Evolutionary conservation across 2,113 vertebrate species (phyloP), one percentile per base, ranked within the genome.

Genomic region (Mus pahari): DNA sequence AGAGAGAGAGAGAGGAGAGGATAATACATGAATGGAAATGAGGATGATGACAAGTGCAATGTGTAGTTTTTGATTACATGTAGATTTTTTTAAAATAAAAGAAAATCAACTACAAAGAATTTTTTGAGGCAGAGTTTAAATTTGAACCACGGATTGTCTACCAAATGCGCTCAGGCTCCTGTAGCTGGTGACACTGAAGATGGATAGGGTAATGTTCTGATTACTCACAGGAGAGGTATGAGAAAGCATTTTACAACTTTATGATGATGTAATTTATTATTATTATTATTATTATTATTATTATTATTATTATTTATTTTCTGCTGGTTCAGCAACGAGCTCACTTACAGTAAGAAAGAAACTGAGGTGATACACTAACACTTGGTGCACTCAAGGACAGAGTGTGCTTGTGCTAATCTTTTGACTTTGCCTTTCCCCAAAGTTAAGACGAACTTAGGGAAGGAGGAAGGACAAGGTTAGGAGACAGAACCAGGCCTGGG

Each of bases 341-440:
- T 55, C n/a, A 93, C 75, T 90, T 94, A 50, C 11, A 28, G 45
- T 78, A 33, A 92, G 31, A 86, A 53, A 88, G 79, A 92, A 93
- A 90, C 68, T 5, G 20, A 26, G 26, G 24, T 6, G 66, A 83
- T 73, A 81, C 53, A 33, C 68, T 84, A 84, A 90, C 60, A 82
- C 71, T 7, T 8, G 33, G 36, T 73, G 6, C 17, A 36, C 0
- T 12, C 42, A 79, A 87, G 24, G n/a, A 62, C 1, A 33, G 39
- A 31, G 8, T n/a, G 20, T 75, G 6, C 87, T 75, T 17, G 66
- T 1, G 90, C 16, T 42, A 42, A 91, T 78, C 28, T 86, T 92
- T 71, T 64, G 53, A 48, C 50, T 89, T 83, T n/a, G 64, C 90
- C 81, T 14, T 28, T 60, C 13, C 50, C 36, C 5, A 1, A 5